phyloP scores from a whole-genome alignment of 1,140 invertebrate species.

The Augochlora pura region DNA sequence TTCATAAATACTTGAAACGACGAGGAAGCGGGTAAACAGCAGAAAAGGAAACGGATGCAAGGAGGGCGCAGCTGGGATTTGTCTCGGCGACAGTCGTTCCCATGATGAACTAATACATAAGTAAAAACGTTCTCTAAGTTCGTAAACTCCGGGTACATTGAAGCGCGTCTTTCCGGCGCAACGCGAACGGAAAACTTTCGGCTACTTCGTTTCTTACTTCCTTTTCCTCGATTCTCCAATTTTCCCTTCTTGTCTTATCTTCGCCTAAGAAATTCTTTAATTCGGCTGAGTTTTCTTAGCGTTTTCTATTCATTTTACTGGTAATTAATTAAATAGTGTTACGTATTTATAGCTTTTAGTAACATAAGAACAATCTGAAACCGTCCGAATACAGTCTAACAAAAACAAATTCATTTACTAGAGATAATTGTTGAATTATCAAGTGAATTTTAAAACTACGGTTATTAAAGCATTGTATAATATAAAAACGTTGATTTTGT shows the following conservation, averaged over 20 bases:
- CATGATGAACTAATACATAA: slow-evolving; percentile 72
- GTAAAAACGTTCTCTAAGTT: slow-evolving; percentile 56
- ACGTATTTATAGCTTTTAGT: too few relatives aligned
- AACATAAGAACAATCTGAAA: too few relatives aligned
- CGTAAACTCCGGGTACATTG: slow-evolving; percentile 59
- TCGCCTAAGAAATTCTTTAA: not conserved
- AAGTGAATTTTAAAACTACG: too few relatives aligned
- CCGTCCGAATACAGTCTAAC: too few relatives aligned
- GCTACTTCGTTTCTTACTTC: not conserved
- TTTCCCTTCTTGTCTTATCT: not conserved
- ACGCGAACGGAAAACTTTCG: slow-evolving; percentile 30
- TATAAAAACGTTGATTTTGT: too few relatives aligned
- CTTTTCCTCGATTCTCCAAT: slow-evolving; percentile 5
- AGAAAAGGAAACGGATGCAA: slow-evolving; percentile 14
- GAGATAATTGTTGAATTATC: too few relatives aligned
- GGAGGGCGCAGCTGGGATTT: slow-evolving; percentile 64
- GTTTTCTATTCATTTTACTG: too few relatives aligned
- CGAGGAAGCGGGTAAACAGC: not conserved
- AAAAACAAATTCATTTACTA: too few relatives aligned
- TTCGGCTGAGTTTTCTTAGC: too few relatives aligned
- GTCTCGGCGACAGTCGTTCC: slow-evolving; percentile 56
- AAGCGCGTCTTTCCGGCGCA: not conserved
- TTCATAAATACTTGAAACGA: slow-evolving; percentile 66
- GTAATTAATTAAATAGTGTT: too few relatives aligned
- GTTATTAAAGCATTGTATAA: too few relatives aligned